These are phyloP conservation scores for Gastracanthus pulcherrimus DNA, from an alignment of 2,888 invertebrate species.

Conservation along the genomic window DNA sequence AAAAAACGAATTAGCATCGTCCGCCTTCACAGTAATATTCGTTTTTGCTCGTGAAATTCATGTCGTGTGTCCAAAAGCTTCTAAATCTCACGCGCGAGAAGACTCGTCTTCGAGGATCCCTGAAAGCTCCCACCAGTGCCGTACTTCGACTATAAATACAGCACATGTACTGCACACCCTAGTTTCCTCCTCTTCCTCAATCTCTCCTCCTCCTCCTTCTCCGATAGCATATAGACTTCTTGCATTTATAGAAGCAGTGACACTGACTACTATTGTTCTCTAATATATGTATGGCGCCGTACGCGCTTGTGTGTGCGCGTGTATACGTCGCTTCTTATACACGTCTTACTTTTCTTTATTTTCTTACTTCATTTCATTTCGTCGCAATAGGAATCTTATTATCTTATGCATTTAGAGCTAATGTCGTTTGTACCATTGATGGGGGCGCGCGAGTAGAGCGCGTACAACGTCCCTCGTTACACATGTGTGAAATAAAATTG, in stretches of 20 bases:
- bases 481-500: constrained; percentile 33
- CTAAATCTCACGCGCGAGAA: constrained; percentile 45
- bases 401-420: constrained; percentile 71
- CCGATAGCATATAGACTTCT: constrained; percentile 52
- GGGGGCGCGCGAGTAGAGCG: constrained; percentile 53
- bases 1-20: background rate
- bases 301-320: background rate
- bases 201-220: constrained; percentile 2
- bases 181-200: constrained; percentile 6
- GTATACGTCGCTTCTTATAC: constrained; percentile 38
- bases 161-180: constrained; percentile 43
- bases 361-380: too few species aligned
- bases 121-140: constrained; percentile 53
- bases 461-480: constrained; percentile 20
- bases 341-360: constrained; percentile 53
- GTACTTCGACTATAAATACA: constrained; percentile 50
- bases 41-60: too few species aligned
- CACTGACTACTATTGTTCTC: constrained; percentile 58
- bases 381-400: constrained; percentile 73
- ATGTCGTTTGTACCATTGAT: constrained; percentile 75
- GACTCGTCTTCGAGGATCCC: constrained; percentile 40
- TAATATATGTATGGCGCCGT: constrained; percentile 42
- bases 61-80: constrained; percentile 51
- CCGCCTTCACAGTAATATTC: too few species aligned
- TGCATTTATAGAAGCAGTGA: constrained; percentile 59